Base-by-base conservation (phyloP, 2,113 vertebrate species). In the Serilophus lunatus region DNA sequence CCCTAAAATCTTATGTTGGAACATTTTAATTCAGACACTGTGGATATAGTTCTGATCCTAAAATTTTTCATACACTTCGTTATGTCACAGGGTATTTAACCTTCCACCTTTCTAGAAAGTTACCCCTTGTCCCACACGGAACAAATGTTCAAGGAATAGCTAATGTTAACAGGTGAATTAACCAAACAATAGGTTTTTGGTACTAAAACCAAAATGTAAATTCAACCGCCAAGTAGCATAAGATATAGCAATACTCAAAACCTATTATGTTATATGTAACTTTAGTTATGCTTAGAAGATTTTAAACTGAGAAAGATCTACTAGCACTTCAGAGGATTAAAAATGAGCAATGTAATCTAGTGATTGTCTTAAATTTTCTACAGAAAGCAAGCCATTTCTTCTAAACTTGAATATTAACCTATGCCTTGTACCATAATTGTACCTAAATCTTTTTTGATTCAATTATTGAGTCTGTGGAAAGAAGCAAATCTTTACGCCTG, bases 231-330 rank as follows among this genome's bases (percentile, higher is more conserved):
- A 47, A 40, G 31, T 19, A 82, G 20, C 1, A 1, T 20, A 59
- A 83, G 5, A 36, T 2, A 7, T 3, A 88, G 29, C n/a, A 91
- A 94, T 19, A 87, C 4, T 13, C 26, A 47, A 81, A 92, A 12
- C 3, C 24, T 2, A 2, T 7, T 42, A 22, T 20, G 8, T n/a
- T 60, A 14, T 36, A 63, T 3, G 3, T 5, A 12, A 20, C 6
- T 64, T 83, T 3, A 36, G 10, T 49, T 79, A 69, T 40, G 86
- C 47, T 69, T 2, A n/a, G 6, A 85, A 53, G 38, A 75, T 35
- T 50, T 44, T 40, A n/a, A 59, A 75, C 19, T 51, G 10, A 84
- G 18, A 88, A 57, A 20, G 15, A 81, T 25, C 28, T 61, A 76
- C 6, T 25, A 86, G 23, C 10, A 63, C 14, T 65, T 85, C 0